Evolutionary conservation across 2,113 vertebrate genomes (phyloP).

Genomic region (Solea solea): DNA sequence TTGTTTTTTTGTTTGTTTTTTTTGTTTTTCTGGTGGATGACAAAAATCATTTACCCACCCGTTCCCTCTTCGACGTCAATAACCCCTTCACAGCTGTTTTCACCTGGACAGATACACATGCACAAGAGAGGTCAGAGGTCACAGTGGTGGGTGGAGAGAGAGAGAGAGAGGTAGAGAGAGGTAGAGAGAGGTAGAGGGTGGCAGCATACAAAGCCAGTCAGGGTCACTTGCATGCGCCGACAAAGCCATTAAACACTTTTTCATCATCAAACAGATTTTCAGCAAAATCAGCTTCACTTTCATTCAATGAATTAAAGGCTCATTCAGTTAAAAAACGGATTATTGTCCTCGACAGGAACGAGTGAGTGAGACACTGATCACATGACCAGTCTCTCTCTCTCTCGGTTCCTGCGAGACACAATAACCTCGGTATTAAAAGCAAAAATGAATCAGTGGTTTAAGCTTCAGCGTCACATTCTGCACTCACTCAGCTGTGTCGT

Average conservation of each 20-base stretch:
- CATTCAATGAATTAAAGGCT: slow-evolving; percentile 66
- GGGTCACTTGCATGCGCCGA: slow-evolving; percentile 72
- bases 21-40: slow-evolving; percentile 47
- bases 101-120: slow-evolving; percentile 84
- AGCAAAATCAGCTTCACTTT: slow-evolving; percentile 65
- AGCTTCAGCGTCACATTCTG: slow-evolving; percentile 41
- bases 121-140: slow-evolving; percentile 61
- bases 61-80: slow-evolving; percentile 78
- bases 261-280: slow-evolving; percentile 60
- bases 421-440: slow-evolving; percentile 68
- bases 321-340: slow-evolving; percentile 74
- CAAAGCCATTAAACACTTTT: slow-evolving; percentile 60
- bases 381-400: neutral
- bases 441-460: slow-evolving; percentile 41
- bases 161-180: slow-evolving; percentile 30
- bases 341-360: slow-evolving; percentile 58
- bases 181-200: slow-evolving; percentile 30
- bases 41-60: slow-evolving; percentile 77
- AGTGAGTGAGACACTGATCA: slow-evolving; percentile 20
- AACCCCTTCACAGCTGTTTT: slow-evolving; percentile 82
- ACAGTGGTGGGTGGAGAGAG: slow-evolving; percentile 29
- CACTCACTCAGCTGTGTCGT: slow-evolving; percentile 53
- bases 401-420: slow-evolving; percentile 37
- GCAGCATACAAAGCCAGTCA: slow-evolving; percentile 77
- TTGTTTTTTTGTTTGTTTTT: slow-evolving; percentile 9